phyloP scores from a whole-genome alignment of 1,140 invertebrate genomes.

The Mya arenaria region DNA sequence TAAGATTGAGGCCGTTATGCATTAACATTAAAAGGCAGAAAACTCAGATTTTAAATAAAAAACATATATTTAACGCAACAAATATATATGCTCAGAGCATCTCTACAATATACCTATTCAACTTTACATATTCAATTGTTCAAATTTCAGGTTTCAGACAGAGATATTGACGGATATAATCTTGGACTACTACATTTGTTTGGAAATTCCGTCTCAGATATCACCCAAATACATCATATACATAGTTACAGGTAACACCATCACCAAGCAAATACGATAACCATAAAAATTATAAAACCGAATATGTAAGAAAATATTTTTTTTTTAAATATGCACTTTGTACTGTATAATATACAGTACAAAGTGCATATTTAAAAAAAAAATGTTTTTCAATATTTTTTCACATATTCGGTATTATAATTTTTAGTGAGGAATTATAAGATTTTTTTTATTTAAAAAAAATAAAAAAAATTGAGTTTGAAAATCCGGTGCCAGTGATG shows the following conservation, averaged over 20 bases:
- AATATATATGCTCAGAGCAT: not conserved
- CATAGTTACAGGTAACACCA: not conserved
- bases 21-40: not conserved
- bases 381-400: not conserved
- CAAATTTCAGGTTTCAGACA: not conserved
- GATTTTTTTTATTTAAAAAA: no score
- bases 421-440: not conserved
- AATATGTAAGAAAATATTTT: not conserved
- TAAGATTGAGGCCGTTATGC: not conserved
- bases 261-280: not conserved
- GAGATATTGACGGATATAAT: not conserved
- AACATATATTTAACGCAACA: not conserved
- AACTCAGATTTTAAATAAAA: not conserved
- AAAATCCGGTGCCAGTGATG: no score
- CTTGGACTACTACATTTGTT: not conserved
- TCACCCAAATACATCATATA: not conserved
- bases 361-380: not conserved
- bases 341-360: not conserved
- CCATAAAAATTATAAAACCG: not conserved
- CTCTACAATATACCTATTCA: not conserved
- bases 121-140: not conserved
- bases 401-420: not conserved
- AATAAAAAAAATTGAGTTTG: no score
- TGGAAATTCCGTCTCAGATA: not conserved
- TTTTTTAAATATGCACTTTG: not conserved